phyloP scores from a whole-genome alignment of 1,140 invertebrate genomes.

The Octopus bimaculoides region DNA sequence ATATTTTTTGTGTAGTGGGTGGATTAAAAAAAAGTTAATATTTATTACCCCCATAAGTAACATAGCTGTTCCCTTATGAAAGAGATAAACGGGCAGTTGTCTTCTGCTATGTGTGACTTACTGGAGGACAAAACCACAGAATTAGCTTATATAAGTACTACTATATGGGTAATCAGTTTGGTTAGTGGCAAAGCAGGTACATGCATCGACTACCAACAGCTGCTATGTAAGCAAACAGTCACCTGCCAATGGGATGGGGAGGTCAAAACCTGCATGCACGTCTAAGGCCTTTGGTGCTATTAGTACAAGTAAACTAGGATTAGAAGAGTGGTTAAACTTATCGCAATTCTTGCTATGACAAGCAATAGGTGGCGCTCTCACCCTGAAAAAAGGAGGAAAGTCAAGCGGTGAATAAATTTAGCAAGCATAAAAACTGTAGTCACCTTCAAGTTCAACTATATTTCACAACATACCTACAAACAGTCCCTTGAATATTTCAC shows the following conservation, averaged over 20 bases:
- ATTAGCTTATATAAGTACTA: not conserved
- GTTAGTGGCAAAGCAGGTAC: conserved; percentile 7
- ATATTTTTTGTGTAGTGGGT: too few relatives aligned
- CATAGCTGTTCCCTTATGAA: too few relatives aligned
- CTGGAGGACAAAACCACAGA: not conserved
- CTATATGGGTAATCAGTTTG: not conserved
- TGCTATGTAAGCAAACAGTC: conserved; percentile 5
- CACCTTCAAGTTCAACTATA: conserved; percentile 8
- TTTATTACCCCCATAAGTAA: too few relatives aligned
- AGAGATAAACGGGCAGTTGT: too few relatives aligned
- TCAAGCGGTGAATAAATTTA: conserved; percentile 2
- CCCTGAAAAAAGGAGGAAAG: conserved; percentile 33
- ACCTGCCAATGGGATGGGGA: not conserved
- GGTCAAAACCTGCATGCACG: not conserved
- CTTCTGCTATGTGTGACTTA: not conserved
- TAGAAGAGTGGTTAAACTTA: conserved; percentile 13
- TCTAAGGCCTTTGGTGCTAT: conserved; percentile 8
- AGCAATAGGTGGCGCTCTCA: conserved; percentile 20
- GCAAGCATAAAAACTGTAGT: not conserved
- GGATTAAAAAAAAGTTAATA: too few relatives aligned
- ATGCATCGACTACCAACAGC: conserved; percentile 8
- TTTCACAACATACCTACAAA: conserved; percentile 15
- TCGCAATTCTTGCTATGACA: conserved; percentile 13
- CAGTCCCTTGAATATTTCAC: conserved; percentile 14
- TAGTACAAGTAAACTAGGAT: conserved; percentile 7